Evolutionary conservation across 2,113 vertebrate genomes (phyloP), one percentile per base, ranked within the genome.

Genomic region (Antennarius striatus): DNA sequence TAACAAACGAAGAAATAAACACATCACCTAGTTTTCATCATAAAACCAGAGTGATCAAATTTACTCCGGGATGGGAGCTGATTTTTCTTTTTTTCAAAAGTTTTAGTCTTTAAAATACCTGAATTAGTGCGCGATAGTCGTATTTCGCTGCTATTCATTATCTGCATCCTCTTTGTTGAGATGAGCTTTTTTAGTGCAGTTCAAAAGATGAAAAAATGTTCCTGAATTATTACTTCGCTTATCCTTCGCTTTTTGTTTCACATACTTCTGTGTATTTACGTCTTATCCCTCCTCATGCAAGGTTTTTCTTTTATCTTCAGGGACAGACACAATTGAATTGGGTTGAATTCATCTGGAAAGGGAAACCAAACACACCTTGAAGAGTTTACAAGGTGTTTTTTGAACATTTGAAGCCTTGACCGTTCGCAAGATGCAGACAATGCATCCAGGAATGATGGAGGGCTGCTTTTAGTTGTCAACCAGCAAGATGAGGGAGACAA

Each of bases 401-500:
- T 56, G 67, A 65, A 80, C 43, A 58, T 74, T 72, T 78, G 30
- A 29, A 48, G 29, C 48, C 43, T 60, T 22, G 2, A 15, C 78
- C 77, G 73, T 82, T 82, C 77, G 56, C 71, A 78, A 73, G 80
- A 76, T 53, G 63, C 70, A 71, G 55, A 51, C 55, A 53, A 75
- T 57, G 65, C 59, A 77, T 75, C 62, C 76, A 79, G 65, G 79
- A 85, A 85, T 79, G 77, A 79, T 56, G 79, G 61, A 73, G 74
- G 79, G 74, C 66, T 55, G 83, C 70, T 81, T 82, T 85, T 70
- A 83, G 86, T 85, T 79, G 87, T 75, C 74, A 84, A 85, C 77
- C 68, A 62, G 61, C 77, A 74, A 88, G 84, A 81, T 89, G 85
- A 90, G 77, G 58, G 79, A 91, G 81, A 90, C 83, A 85, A 88